These are phyloP conservation scores for Cynopterus brachyotis DNA, from an alignment of 2,113 vertebrate species.

Conservation along the genomic window DNA sequence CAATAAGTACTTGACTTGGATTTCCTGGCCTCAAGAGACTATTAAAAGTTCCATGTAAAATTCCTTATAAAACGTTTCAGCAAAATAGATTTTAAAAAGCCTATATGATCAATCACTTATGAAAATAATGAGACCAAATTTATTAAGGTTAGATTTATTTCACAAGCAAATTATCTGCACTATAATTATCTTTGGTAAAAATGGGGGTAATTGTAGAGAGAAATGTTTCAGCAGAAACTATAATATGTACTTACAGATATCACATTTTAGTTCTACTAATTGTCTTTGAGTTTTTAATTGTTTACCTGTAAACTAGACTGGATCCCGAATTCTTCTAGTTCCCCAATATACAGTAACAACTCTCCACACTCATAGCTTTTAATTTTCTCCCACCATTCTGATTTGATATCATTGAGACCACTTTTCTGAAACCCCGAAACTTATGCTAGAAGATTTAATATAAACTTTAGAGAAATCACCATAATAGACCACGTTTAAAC, in stretches of 20 bases:
- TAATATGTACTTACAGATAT: not conserved
- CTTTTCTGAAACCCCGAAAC: not conserved
- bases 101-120: not conserved
- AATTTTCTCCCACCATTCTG: not conserved
- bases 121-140: not conserved
- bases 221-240: not conserved
- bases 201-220: not conserved
- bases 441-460: not conserved
- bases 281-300: not conserved
- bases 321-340: not conserved
- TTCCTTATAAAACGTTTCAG: not conserved
- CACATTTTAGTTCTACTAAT: not conserved
- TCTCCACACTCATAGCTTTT: not conserved
- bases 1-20: not conserved
- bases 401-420: not conserved
- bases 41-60: not conserved
- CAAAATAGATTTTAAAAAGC: not conserved
- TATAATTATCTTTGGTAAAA: not conserved
- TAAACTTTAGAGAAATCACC: not conserved
- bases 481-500: not conserved
- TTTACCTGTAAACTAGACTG: not conserved
- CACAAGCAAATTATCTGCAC: not conserved
- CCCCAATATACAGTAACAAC: not conserved
- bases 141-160: not conserved
- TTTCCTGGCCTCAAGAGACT: not conserved